Evolutionary conservation across 2,113 vertebrate genomes (phyloP).

Genomic region (Taurulus bubalis): DNA sequence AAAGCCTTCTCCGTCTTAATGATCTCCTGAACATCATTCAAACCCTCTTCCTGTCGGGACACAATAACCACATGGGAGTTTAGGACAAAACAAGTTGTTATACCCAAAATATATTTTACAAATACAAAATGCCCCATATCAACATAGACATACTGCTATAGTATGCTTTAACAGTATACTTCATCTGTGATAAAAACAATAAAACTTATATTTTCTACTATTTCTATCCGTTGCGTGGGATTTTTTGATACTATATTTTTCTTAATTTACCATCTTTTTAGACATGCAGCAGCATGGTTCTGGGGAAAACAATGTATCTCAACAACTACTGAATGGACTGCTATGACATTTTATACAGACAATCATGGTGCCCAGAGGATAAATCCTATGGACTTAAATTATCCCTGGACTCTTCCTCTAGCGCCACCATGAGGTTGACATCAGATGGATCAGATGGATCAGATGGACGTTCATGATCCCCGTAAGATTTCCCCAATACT

Average conservation of each 20-base stretch:
- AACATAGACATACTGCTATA: neutral
- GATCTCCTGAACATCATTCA: conserved; percentile 97
- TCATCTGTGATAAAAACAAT: too few relatives aligned
- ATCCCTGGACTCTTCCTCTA: neutral
- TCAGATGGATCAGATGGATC: too few relatives aligned
- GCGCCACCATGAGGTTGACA: neutral
- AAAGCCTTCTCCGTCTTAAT: conserved; percentile 96
- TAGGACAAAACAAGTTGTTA: neutral
- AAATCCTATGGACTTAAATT: neutral
- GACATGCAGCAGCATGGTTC: too few relatives aligned
- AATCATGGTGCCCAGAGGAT: neutral
- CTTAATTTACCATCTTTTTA: too few relatives aligned
- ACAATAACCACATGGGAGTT: neutral
- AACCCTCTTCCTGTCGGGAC: conserved; percentile 90
- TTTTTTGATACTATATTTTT: neutral
- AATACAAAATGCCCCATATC: neutral
- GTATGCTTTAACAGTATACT: neutral
- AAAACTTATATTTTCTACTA: neutral
- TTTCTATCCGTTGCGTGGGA: neutral
- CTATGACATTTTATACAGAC: neutral
- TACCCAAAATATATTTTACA: neutral
- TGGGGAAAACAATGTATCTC: too few relatives aligned
- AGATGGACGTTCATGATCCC: neutral
- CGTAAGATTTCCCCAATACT: neutral
- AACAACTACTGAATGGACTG: neutral